phyloP scores from a whole-genome alignment of 2,888 invertebrate genomes.

The Neoitamus cyanurus region DNA sequence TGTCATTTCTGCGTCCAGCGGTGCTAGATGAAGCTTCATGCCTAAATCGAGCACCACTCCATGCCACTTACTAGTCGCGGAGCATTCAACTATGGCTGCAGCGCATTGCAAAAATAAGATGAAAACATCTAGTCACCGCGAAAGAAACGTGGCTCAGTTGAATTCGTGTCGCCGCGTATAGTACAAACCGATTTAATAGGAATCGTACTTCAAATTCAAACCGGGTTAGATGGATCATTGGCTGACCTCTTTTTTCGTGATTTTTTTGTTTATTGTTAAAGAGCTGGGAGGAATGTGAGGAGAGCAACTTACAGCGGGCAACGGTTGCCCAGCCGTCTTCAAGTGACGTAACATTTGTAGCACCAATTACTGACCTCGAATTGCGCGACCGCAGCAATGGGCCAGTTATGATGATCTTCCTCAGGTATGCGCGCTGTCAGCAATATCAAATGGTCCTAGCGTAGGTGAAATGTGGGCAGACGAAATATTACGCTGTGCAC shows the following conservation, averaged over 20 bases:
- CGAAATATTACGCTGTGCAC: not conserved
- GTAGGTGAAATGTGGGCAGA: not conserved
- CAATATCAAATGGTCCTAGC: not conserved
- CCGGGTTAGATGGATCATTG: slow-evolving; percentile 5
- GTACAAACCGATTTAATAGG: not conserved
- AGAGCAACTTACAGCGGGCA: not conserved
- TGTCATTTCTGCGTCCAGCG: not conserved
- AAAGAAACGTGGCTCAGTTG: not conserved
- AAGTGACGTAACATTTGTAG: not conserved
- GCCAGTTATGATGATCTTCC: not conserved
- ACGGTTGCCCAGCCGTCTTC: not conserved
- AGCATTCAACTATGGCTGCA: not conserved
- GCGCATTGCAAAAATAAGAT: no score
- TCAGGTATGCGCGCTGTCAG: not conserved
- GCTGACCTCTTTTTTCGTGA: not conserved
- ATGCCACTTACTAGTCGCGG: not conserved
- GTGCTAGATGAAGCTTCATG: not conserved
- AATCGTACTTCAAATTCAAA: not conserved
- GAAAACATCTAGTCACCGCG: no score
- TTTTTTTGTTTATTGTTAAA: not conserved
- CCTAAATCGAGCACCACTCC: not conserved
- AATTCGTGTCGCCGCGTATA: not conserved
- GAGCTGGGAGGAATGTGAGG: not conserved
- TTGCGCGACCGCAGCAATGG: not conserved
- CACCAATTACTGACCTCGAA: not conserved